Conservation (phyloP, 2,888 invertebrate genomes). For the Yponomeuta sedellus region DNA sequence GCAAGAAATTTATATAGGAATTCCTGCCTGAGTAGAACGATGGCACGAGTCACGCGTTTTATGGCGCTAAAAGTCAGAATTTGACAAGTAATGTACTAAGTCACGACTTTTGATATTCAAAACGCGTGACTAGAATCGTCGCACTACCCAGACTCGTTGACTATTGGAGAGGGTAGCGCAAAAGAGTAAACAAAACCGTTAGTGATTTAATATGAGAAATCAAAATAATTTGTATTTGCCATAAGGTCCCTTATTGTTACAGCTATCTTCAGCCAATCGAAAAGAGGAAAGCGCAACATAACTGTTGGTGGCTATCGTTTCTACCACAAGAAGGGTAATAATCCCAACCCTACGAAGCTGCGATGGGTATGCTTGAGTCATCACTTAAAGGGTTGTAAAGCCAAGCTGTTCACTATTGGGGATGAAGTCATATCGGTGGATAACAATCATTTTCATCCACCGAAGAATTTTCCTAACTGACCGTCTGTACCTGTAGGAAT, state of each 20-base stretch:
- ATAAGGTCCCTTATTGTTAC: not conserved
- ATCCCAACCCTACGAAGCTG: not conserved
- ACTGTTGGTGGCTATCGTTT: conserved; percentile 30
- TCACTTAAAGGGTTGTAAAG: conserved; percentile 19
- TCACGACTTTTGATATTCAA: no score
- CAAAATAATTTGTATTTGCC: no score
- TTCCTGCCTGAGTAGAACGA: no score
- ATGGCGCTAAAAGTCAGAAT: no score
- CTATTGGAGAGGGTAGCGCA: no score
- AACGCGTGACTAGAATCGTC: no score
- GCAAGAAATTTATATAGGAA: no score
- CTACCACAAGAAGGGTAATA: conserved; percentile 25
- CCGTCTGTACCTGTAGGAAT: no score
- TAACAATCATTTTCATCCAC: conserved; percentile 20
- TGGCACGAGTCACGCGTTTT: no score
- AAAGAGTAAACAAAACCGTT: no score
- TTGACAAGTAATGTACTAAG: no score
- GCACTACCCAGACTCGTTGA: no score
- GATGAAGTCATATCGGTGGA: conserved; percentile 20
- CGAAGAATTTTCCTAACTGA: not conserved
- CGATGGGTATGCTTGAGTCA: conserved; percentile 21
- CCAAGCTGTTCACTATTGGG: conserved; percentile 22
- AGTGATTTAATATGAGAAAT: not conserved
- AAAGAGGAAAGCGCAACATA: conserved; percentile 27
- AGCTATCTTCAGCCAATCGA: conserved; percentile 6